Evolutionary conservation across 2,888 invertebrate species (phyloP), one percentile per base, ranked within the genome.

Genomic region (Acanthococcus lagerstroemiae): DNA sequence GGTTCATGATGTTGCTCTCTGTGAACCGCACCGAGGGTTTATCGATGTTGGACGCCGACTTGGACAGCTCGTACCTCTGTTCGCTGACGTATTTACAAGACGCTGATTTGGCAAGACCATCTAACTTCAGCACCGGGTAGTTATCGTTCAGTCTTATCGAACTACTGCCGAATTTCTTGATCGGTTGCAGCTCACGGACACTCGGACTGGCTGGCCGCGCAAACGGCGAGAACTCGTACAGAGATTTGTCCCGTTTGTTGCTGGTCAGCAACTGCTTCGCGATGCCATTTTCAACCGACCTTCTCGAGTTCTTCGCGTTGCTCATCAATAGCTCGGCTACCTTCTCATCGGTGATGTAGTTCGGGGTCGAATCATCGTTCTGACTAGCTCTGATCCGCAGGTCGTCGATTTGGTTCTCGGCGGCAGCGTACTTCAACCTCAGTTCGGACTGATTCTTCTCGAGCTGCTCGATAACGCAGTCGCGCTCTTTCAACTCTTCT

Each of bases 381-480:
- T 30, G 52, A 22, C 63, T 37, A 12, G 52, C 63, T 52, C 63
- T 48, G 17, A 66, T 66, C 1, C 66, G 57, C 19, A 66, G 22
- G 30, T 66, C 66, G 27, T 66, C 66, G 55, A 66, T 66, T 9
- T 37, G 55, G 15, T 25, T 66, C 30, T 56, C 66, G 56, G 56
- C 66, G 6, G 66, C 66, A 9, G 66, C 66, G 57, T 66, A 66
- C 37, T 57, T 57, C 9, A 66, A 48, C 21, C 56, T 25, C 17
- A 66, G 15, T 24, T 66, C 56, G 30, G 56, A 56, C 19, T 66
- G 66, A 17, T 66, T 56, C 17, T 57, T 56, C 30, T 55, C 66
- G 22, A 66, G 37, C 24, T 66, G 66, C 27, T 66, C 66, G 56
- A 66, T 66, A 24, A 66, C 66, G 48, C 56, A 55, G 56, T 66